Evolutionary conservation across 2,888 invertebrate species (phyloP).

Genomic region (Margaritifera margaritifera): DNA sequence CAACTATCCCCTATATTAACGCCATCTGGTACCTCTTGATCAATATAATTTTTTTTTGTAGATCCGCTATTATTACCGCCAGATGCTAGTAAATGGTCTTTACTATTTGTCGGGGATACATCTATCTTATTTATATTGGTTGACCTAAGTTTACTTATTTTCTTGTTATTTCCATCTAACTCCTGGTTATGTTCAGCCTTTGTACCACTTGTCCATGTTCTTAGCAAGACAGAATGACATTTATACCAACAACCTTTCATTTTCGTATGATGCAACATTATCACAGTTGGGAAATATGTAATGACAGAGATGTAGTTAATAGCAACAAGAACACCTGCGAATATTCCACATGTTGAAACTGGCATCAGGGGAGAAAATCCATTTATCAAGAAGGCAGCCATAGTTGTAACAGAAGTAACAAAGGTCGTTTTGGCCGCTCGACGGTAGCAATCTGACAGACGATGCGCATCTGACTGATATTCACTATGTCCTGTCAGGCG

Average conservation of each 20-base stretch:
- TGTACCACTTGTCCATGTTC: conserved; percentile 4
- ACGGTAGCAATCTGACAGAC: conserved; percentile 62
- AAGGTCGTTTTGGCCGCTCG: conserved; percentile 64
- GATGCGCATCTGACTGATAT: conserved; percentile 50
- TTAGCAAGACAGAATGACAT: conserved; percentile 13
- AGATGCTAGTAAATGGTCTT: no score
- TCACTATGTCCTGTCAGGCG: conserved; percentile 48
- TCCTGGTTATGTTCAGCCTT: no score
- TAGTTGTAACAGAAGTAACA: conserved; percentile 67
- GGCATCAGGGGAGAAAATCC: conserved; percentile 62
- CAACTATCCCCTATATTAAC: no score
- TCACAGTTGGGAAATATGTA: conserved; percentile 64
- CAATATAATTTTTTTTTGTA: no score
- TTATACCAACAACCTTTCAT: conserved; percentile 27
- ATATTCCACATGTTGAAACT: conserved; percentile 62
- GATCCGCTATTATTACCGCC: no score
- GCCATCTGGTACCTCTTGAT: no score
- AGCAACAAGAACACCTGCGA: conserved; percentile 60
- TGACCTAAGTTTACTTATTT: no score
- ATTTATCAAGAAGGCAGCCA: conserved; percentile 64
- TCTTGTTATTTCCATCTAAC: no score
- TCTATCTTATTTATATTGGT: no score
- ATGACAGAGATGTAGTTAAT: conserved; percentile 69
- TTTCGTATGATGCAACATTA: conserved; percentile 41
- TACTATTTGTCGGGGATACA: no score